Conservation (phyloP, 2,113 vertebrate species). For the Upupa epops region DNA sequence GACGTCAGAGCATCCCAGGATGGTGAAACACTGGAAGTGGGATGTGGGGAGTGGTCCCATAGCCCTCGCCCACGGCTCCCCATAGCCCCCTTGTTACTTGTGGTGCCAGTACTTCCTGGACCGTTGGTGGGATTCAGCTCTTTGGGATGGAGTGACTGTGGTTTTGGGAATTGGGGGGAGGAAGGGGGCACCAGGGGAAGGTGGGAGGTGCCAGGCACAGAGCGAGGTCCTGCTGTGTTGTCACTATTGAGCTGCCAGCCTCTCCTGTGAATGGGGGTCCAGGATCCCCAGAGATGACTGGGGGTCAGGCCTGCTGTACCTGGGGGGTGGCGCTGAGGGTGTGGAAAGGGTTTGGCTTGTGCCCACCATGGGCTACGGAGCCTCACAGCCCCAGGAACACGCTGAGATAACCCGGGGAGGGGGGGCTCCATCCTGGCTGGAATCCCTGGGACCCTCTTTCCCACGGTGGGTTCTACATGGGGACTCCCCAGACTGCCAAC, state of each 20-base stretch:
- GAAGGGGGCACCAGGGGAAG: neutral
- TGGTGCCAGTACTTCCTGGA: no score
- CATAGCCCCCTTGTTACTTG: no score
- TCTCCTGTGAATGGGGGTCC: neutral
- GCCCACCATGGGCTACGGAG: neutral
- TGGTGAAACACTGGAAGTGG: neutral
- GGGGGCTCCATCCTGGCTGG: neutral
- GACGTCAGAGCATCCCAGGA: neutral
- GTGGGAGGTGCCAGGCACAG: neutral
- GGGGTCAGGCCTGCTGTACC: neutral
- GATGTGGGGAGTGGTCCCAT: neutral
- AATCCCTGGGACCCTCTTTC: no score
- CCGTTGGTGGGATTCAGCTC: no score
- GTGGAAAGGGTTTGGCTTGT: no score
- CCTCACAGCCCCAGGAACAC: neutral
- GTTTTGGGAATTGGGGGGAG: no score
- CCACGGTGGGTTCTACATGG: neutral
- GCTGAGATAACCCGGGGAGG: neutral
- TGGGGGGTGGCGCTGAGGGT: neutral
- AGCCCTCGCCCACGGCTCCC: rapidly evolving
- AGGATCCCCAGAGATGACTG: rapidly evolving
- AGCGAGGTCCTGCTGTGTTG: neutral
- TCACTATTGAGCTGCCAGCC: rapidly evolving
- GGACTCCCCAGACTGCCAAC: neutral
- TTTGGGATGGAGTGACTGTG: no score